Evolutionary conservation across 2,113 vertebrate species (phyloP), one percentile per base, ranked within the genome.

Genomic region (Passer domesticus): DNA sequence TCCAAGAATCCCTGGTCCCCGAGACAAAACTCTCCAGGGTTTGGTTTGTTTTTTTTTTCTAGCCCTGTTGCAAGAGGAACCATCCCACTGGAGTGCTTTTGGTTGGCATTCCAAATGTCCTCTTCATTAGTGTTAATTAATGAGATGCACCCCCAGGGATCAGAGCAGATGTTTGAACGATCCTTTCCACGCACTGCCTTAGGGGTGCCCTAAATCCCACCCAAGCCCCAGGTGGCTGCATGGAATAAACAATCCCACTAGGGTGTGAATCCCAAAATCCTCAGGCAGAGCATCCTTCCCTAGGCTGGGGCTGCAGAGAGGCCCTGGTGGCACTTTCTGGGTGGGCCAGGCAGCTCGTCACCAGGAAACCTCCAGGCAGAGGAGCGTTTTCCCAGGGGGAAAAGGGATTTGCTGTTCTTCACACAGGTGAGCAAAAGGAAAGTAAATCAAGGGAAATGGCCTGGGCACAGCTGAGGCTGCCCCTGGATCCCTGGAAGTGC

Each of bases 101-200:
- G 16, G 43, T 3, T 55, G 31, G 47, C 0, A 0, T 56, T 76
- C 63, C 49, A 59, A 49, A 11, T 8, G 35, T 63, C 35, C 43
- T 83, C 55, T 55, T 76, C 3, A 0, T 59, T 72, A 15, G 13
- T 5, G 1, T 50, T 77, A 72, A 63, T 49, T 76, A 89, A 63
- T 3, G 3, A 73, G 58, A 12, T 0, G 3, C 23, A 24, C 33
- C 58, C 66, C 58, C 4, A 0, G 49, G 78, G 84, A 16, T 15
- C 0, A 0, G 62, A 41, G 75, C 18, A 35, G 50, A 39, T 44
- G 30, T 49, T 41, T 58, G 64, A 81, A 39, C 0, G 0, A n/a
- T 70, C 33, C 15, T 41, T 66, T 55, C 55, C 28, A 22, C 0
- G 3, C 79, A 58, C 67, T 78, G 46, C 53, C 64, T 56, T 46